Base-by-base conservation (phyloP, 2,888 invertebrate species). In the Rhaphigaster nebulosa region DNA sequence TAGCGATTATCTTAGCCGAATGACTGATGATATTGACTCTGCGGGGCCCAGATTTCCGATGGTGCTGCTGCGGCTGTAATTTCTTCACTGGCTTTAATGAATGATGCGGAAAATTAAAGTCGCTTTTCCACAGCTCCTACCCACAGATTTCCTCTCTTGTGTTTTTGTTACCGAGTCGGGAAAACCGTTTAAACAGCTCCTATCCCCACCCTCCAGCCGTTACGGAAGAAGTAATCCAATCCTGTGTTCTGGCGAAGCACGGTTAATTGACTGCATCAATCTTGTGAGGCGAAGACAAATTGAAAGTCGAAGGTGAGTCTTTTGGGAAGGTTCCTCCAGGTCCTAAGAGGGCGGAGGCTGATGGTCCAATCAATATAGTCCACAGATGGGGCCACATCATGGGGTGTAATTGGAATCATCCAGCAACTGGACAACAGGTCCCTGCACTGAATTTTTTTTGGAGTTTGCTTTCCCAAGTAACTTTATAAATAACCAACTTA, bases 91-190 rank as follows among this genome's bases (percentile, higher is more conserved):
- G 60, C 70, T 60, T 76, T 89, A 89, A 89, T 89, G 70, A 76
- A 76, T 76, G 89, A 60, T 65, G 70, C 50, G 89, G 89, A 89
- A 89, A 89, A 89, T 89, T 89, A 89, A 89, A 89, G 89, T 89
- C 89, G 34, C 52, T 76, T 26, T 76, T 65, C 65, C 34, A 54
- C 38, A 56, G 20, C 29, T 34, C 52, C 87, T 4, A 56, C 38
- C 34, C 87, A 8, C 54, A 87, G 87, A 52, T 88, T 29, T 50
- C 52, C 45, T 76, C 70, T 45, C 70, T 70, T 29, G 76, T 89
- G 89, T 89, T 41, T 60, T 65, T 76, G 89, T 45, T 76, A n/a
- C 45, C 15, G 8, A 8, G 52, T 20, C 45, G 10, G 41, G 84
- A 50, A 84, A 84, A 84, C 84, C 84, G 45, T 84, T 84, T 84